Base-by-base conservation (phyloP, 92 coral and sea anemone genomes). In the Isaurus tuberculatus region DNA sequence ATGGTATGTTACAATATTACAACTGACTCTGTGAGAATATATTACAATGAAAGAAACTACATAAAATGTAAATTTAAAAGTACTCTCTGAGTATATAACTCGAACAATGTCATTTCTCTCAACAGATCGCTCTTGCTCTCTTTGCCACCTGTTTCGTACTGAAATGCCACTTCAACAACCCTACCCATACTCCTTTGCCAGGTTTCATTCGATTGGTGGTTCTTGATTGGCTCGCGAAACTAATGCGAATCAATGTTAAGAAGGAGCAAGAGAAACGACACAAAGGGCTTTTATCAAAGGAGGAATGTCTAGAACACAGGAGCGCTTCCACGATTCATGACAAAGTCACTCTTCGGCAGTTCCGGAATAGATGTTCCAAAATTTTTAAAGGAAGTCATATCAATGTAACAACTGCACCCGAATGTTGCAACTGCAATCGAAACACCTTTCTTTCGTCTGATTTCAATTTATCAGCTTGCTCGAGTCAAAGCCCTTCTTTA, bases 91-190 rank as follows among this genome's bases (percentile, higher is more conserved):
- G 6, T 17, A 4, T 19, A 55, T 55, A 2, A 70, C n/a, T 70
- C 8, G 20, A 74, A 9, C 2, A 44, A 0, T 80, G 15, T 13
- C 63, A n/a, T 32, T 30, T 65, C 2, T 26, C 42, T 70, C 16
- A 26, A 26, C 73, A 92, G 98, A 92, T 94, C 67, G 95, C 95
- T 46, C 70, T 94, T 79, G 98, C 98, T 28, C 87, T 94, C 15
- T 84, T 94, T 27, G 94, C 95, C 49, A 94, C 98, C 13, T 94
- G 98, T 43, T 72, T 94, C 19, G 98, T 94, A 14, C 83, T 94
- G 19, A 89, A 87, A 44, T 90, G 94, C 48, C 86, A 94, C 70
- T 94, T 94, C 88, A 91, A 89, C 81, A 88, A 94, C 26, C 98
- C 98, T 9, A 84, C 92, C 42, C 98, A 94, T 65, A 92, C 88